These are phyloP conservation scores for Blomia tropicalis DNA, from an alignment of 2,888 invertebrate genomes.

Conservation along the genomic window DNA sequence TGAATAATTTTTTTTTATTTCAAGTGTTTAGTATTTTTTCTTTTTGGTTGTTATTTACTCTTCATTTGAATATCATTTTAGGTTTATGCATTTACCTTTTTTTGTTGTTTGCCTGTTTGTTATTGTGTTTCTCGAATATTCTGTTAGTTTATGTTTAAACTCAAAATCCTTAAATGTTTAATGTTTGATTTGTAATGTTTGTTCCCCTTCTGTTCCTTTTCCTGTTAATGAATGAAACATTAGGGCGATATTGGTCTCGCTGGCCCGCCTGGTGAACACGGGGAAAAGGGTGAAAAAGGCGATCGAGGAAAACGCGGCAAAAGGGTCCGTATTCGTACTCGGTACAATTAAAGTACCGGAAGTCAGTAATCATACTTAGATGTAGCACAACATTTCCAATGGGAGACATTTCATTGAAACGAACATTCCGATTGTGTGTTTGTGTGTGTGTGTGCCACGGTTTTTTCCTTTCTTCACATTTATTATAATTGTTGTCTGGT, in stretches of 20 bases:
- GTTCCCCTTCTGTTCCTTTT: neutral
- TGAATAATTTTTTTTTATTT: neutral
- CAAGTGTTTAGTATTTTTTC: neutral
- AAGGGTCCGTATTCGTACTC: slow-evolving; percentile 50
- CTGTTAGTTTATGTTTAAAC: neutral
- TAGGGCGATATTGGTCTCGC: slow-evolving; percentile 38
- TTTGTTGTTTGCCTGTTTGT: neutral
- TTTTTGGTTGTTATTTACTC: neutral
- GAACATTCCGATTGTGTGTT: neutral
- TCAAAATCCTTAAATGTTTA: neutral
- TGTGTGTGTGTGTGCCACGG: neutral
- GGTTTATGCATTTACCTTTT: neutral
- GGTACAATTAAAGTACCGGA: neutral
- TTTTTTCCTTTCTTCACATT: neutral
- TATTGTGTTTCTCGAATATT: neutral
- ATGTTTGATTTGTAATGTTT: neutral
- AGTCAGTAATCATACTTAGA: neutral
- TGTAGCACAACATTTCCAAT: slow-evolving; percentile 9
- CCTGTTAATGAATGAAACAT: neutral
- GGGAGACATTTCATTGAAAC: neutral
- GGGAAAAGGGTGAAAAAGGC: slow-evolving; percentile 56
- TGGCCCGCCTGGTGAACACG: slow-evolving; percentile 50
- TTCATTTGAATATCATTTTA: neutral
- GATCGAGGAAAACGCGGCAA: slow-evolving; percentile 79
- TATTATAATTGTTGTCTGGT: neutral